Percentiles rank a stretch among this genome's conserved stretches.
phyloP scores from a whole-genome alignment of 2,113 vertebrate genomes.

The Centrocercus urophasianus region DNA sequence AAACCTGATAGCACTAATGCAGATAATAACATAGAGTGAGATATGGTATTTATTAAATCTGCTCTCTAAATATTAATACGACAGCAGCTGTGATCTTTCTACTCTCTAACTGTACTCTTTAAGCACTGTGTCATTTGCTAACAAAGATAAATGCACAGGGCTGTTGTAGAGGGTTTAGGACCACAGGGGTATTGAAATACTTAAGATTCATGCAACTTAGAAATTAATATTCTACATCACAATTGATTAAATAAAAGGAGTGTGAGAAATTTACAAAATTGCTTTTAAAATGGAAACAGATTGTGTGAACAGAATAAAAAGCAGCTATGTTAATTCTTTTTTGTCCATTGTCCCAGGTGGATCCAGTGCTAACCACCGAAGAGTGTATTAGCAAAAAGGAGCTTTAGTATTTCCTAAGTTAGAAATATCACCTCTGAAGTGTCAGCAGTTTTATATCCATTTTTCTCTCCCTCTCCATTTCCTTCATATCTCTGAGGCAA shows the following conservation, averaged over 20 bases:
- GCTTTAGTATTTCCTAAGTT: conserved; percentile 59
- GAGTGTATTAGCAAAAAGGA: conserved; percentile 49
- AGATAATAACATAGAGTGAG: conserved; percentile 73
- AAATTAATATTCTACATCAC: conserved; percentile 72
- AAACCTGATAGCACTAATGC: conserved; percentile 72
- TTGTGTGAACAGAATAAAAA: conserved; percentile 59
- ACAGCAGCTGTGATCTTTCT: conserved; percentile 75
- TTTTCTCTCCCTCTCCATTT: conserved; percentile 59
- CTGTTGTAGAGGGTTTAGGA: conserved; percentile 46
- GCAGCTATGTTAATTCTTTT: conserved; percentile 54
- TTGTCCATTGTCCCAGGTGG: conserved; percentile 56
- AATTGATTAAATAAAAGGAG: conserved; percentile 64
- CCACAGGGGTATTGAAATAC: conserved; percentile 52
- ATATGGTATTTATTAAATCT: conserved; percentile 79
- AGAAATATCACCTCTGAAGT: conserved; percentile 54
- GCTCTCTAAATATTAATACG: conserved; percentile 82
- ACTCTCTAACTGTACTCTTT: conserved; percentile 70
- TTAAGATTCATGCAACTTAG: conserved; percentile 63
- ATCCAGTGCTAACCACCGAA: conserved; percentile 39
- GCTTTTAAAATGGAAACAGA: conserved; percentile 63
- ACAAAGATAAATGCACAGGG: conserved; percentile 75
- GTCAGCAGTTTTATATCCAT: conserved; percentile 64
- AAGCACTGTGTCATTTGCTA: conserved; percentile 72
- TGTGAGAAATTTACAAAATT: conserved; percentile 58
- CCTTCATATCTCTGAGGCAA: background rate